A percentile compares a stretch with the other conserved stretches of the same genome.
Conservation (phyloP, 1,140 invertebrate genomes). For the Pantala flavescens region DNA sequence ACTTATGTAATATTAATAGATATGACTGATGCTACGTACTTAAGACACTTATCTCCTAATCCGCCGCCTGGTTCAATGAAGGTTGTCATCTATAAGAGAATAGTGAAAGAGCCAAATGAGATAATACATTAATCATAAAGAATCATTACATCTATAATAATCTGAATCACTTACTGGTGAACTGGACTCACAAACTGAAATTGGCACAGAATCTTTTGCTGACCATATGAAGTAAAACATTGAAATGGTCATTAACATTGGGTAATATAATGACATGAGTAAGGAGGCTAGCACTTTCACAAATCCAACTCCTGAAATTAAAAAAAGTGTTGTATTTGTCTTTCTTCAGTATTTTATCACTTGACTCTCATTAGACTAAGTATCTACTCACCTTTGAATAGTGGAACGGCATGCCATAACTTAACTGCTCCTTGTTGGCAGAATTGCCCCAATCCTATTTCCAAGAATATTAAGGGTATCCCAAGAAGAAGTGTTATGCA, state of each 20-base stretch:
- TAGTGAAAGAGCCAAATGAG: too few relatives aligned
- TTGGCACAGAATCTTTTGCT: constrained; percentile 38
- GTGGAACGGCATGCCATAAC: constrained; percentile 66
- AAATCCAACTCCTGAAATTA: constrained; percentile 44
- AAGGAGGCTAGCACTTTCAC: constrained; percentile 41
- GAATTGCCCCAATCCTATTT: constrained; percentile 66
- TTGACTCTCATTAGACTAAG: not conserved
- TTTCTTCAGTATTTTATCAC: not conserved
- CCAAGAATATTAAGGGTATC: constrained; percentile 61
- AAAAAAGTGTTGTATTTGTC: not conserved
- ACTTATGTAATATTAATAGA: too few relatives aligned
- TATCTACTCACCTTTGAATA: constrained; percentile 55
- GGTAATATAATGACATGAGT: constrained; percentile 39
- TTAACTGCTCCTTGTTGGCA: constrained; percentile 64
- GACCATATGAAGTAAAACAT: constrained; percentile 42
- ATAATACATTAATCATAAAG: too few relatives aligned
- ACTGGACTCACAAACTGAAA: constrained; percentile 21
- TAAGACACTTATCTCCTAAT: constrained; percentile 35
- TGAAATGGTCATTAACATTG: constrained; percentile 40
- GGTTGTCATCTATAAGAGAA: too few relatives aligned
- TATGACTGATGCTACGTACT: constrained; percentile 30
- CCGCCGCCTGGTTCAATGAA: too few relatives aligned
- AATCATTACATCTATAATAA: too few relatives aligned
- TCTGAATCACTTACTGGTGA: too few relatives aligned
- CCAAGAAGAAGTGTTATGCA: constrained; percentile 51